Evolutionary conservation across 2,797 vertebrate species (phyloP).

Genomic region (Tangara arthus): DNA sequence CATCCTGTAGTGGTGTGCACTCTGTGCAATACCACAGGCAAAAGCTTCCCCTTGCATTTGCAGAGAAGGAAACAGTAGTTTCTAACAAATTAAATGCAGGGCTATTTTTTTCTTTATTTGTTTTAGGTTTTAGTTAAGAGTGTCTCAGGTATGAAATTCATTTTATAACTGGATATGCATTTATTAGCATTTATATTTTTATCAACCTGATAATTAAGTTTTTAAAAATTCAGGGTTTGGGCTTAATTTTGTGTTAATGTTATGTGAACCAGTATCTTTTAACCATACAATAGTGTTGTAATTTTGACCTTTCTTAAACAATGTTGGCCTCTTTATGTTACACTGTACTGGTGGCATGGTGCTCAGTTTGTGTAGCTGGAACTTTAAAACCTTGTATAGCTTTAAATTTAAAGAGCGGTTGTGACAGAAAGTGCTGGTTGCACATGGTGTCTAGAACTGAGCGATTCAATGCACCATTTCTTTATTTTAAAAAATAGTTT

Average conservation of each 20-base stretch:
- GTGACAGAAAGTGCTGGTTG: neutral
- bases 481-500: neutral
- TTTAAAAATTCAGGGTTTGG: neutral
- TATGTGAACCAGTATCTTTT: neutral
- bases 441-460: neutral
- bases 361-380: neutral
- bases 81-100: neutral
- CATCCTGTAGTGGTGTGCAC: conserved; percentile 43
- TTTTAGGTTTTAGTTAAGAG: neutral
- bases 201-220: neutral
- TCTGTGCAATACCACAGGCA: conserved; percentile 36
- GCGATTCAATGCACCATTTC: neutral
- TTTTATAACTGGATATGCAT: neutral
- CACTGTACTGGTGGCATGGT: neutral
- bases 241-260: neutral
- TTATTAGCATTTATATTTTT: neutral
- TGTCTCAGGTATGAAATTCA: neutral
- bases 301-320: neutral
- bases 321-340: neutral
- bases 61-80: neutral
- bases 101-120: neutral
- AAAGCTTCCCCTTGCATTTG: conserved; percentile 17
- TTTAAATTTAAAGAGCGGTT: neutral
- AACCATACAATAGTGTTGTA: neutral
- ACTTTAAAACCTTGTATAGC: neutral